These are phyloP conservation scores for Fissipunctia ypsillon DNA, from an alignment of 2,888 invertebrate species.

Conservation along the genomic window DNA sequence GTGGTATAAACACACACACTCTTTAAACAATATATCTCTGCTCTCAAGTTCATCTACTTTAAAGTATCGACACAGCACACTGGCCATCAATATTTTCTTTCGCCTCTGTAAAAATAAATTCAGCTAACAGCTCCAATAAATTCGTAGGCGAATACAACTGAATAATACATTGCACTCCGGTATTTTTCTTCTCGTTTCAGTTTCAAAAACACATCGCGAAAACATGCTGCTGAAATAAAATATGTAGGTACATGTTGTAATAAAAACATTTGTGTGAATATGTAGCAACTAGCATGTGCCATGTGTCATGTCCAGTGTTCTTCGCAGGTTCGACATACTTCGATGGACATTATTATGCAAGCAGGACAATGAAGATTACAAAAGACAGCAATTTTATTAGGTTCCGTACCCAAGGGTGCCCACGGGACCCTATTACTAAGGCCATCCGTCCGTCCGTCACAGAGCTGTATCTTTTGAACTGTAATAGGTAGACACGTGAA, in stretches of 20 bases:
- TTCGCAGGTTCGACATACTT: not conserved
- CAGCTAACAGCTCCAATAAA: conserved; percentile 48
- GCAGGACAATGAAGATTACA: not conserved
- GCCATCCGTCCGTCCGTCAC: no score
- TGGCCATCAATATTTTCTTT: conserved; percentile 47
- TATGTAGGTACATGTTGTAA: conserved; percentile 37
- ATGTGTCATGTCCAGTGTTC: not conserved
- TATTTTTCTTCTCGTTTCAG: conserved; percentile 43
- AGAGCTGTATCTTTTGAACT: no score
- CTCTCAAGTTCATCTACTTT: no score
- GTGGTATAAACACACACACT: no score
- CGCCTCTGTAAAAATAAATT: conserved; percentile 42
- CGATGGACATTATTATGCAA: not conserved
- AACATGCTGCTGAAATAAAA: conserved; percentile 26
- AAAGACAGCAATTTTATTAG: not conserved
- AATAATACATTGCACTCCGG: conserved; percentile 49
- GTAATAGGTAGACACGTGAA: no score
- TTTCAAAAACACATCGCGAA: conserved; percentile 38
- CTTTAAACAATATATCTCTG: no score
- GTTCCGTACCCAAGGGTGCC: no score
- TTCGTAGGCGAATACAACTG: conserved; percentile 49
- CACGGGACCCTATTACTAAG: no score
- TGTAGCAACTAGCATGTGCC: not conserved
- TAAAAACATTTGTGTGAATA: conserved; percentile 35
- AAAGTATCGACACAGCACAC: conserved; percentile 10